Evolutionary conservation across 2,797 vertebrate genomes (phyloP), one percentile per base, ranked within the genome.

Genomic region (Lerista edwardsae): DNA sequence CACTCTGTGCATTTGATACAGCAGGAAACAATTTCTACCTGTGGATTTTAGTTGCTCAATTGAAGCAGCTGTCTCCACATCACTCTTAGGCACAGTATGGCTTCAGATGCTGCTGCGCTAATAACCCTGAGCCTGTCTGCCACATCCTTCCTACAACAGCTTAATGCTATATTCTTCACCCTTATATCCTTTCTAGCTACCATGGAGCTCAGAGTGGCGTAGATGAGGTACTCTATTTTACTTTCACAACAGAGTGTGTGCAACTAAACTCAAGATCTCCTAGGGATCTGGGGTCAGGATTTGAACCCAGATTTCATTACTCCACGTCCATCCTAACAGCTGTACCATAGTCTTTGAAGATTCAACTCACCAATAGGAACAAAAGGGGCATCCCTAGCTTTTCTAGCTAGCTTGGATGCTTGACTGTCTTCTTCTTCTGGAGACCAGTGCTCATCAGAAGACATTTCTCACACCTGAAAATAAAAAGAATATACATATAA

Each of bases 381-480:
- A 77, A 96, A 97, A 0, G 95, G 96, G 8, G 92, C 94, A 73
- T 96, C 96, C 79, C 88, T 93, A 1, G 93, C 93, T 86, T 96
- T 96, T 89, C 94, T 93, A 51, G 94, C 79, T 51, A 96, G 85
- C 71, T 94, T 94, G 1, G 94, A 94, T 44, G 93, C 74, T 14
- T 94, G 91, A 41, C 83, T 89, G 82, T 95, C 93, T 0, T 91
- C 91, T 59, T 93, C 88, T 23, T 57, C 74, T 65, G 91, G 90
- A 65, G 93, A 83, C 94, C 93, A 94, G 64, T 81, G 86, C 51
- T 91, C 91, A 55, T 90, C 85, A 23, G 95, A 92, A 80, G 94
- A 92, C 95, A 96, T 95, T 79, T 85, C 29, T 82, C 44, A 72
- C 41, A 3, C 31, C 59, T 77, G 67, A 41, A 73, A 12, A 4